phyloP scores from a whole-genome alignment of 2,113 vertebrate species.

The Stomatorhinus ivindoensis region DNA sequence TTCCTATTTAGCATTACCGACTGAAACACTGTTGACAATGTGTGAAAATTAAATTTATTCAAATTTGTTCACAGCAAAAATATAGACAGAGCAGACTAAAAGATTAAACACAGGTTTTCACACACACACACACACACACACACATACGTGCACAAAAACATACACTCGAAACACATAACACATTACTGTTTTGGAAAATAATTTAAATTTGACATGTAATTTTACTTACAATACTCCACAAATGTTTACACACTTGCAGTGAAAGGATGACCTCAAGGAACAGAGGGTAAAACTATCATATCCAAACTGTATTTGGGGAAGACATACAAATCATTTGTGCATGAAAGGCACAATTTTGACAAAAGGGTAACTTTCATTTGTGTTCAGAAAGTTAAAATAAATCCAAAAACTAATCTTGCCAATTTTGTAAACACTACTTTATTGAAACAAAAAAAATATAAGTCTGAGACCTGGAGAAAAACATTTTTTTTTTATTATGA shows the following conservation, averaged over 20 bases:
- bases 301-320: neutral
- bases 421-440: neutral
- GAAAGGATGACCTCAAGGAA: neutral
- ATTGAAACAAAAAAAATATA: neutral
- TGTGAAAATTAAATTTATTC: neutral
- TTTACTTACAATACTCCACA: neutral
- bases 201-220: neutral
- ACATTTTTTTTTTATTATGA: neutral
- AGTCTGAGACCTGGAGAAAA: too few relatives aligned
- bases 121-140: neutral
- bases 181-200: neutral
- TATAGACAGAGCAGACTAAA: neutral
- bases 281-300: neutral
- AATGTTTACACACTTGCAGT: neutral
- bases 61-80: neutral
- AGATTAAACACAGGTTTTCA: neutral
- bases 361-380: neutral
- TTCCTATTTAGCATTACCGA: neutral
- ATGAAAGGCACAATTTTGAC: neutral
- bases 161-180: neutral
- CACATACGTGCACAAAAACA: neutral
- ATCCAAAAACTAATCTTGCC: neutral
- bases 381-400: neutral
- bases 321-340: neutral
- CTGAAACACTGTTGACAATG: neutral